A percentile compares a stretch with the other conserved stretches of the same genome.
phyloP scores from a whole-genome alignment of 1,140 invertebrate species.

The Drosophila tani region DNA sequence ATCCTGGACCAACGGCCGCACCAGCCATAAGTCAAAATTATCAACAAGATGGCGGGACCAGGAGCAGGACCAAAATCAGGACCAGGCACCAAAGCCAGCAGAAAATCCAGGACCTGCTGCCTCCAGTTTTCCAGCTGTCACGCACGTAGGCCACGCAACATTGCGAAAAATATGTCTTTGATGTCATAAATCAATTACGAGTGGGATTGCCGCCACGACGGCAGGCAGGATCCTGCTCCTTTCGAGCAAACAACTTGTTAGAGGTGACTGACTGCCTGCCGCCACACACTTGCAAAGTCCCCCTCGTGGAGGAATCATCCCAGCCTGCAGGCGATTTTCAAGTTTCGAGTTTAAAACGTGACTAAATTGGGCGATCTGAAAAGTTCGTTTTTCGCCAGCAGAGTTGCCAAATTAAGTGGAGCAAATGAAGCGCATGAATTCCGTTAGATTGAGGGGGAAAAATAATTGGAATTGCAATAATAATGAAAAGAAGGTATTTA shows the following conservation, averaged over 20 bases:
- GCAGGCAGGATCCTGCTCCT: slow-evolving; percentile 38
- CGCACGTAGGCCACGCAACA: slow-evolving; percentile 84
- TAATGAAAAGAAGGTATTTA: background rate
- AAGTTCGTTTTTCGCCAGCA: slow-evolving; percentile 2
- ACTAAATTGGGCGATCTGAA: slow-evolving; percentile 43
- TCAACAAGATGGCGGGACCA: slow-evolving; percentile 75
- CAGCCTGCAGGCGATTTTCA: slow-evolving; percentile 16
- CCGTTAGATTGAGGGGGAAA: background rate
- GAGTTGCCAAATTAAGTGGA: slow-evolving; percentile 45
- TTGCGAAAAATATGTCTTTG: slow-evolving; percentile 85
- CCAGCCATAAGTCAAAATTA: slow-evolving; percentile 84
- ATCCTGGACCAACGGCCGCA: slow-evolving; percentile 68
- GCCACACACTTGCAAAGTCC: background rate
- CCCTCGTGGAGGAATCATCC: too few species aligned
- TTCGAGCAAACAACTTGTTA: slow-evolving; percentile 74
- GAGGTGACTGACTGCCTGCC: slow-evolving; percentile 26
- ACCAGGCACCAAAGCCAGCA: slow-evolving; percentile 25
- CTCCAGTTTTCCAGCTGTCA: slow-evolving; percentile 67
- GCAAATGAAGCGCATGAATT: slow-evolving; percentile 60
- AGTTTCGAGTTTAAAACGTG: slow-evolving; percentile 76
- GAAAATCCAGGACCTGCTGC: slow-evolving; percentile 10
- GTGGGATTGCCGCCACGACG: slow-evolving; percentile 60
- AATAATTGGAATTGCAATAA: background rate
- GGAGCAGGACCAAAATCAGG: slow-evolving; percentile 46
- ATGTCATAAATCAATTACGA: slow-evolving; percentile 85